Evolutionary conservation across 2,888 invertebrate species (phyloP).

Genomic region (Nemapogon koenigi): DNA sequence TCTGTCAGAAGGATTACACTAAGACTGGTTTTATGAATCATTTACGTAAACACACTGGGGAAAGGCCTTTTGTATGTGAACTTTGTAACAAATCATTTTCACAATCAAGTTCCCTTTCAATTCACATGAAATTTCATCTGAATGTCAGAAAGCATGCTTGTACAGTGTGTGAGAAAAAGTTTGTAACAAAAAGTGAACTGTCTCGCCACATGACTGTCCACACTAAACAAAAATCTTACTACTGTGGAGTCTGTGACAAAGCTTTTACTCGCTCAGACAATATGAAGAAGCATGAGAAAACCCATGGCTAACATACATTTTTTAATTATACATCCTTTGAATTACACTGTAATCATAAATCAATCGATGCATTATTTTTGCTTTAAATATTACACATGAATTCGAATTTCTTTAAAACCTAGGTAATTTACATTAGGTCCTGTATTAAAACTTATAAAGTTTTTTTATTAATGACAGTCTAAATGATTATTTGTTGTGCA

Average conservation of each 20-base stretch:
- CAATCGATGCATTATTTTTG: not conserved
- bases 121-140: slow-evolving; percentile 61
- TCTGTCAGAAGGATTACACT: slow-evolving; percentile 62
- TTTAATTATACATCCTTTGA: not conserved
- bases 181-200: slow-evolving; percentile 61
- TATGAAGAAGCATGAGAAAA: slow-evolving; percentile 64
- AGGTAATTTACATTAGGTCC: too few species aligned
- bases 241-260: slow-evolving; percentile 60
- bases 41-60: slow-evolving; percentile 57
- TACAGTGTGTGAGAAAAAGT: slow-evolving; percentile 60
- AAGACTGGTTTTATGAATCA: slow-evolving; percentile 63
- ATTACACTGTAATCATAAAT: slow-evolving; percentile 3
- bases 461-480: too few species aligned
- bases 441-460: too few species aligned
- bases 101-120: slow-evolving; percentile 58
- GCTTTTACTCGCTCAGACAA: slow-evolving; percentile 61
- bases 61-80: slow-evolving; percentile 60
- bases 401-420: too few species aligned
- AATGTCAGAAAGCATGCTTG: slow-evolving; percentile 61
- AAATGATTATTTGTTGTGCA: not conserved
- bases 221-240: slow-evolving; percentile 60
- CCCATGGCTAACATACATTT: slow-evolving; percentile 42
- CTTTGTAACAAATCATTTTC: slow-evolving; percentile 60
- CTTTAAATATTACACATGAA: too few species aligned
- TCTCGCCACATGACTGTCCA: slow-evolving; percentile 64